A percentile compares a stretch with the other conserved stretches of the same genome.
Conservation (phyloP, 2,113 vertebrate species). For the Salvelinus fontinalis region DNA sequence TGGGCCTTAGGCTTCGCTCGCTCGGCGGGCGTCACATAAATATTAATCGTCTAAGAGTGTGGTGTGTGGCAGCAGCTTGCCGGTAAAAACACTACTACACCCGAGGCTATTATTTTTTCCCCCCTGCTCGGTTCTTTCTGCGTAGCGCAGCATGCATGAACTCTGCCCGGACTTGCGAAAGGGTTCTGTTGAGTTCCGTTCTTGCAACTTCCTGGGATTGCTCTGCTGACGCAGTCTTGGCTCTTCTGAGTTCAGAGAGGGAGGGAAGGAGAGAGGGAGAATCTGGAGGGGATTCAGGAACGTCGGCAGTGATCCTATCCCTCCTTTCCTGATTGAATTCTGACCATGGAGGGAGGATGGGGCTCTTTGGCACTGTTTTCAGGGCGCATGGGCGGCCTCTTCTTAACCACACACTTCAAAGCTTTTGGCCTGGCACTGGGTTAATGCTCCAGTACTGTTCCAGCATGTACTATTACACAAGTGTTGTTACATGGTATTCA, state of each 20-base stretch:
- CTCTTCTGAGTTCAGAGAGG: neutral
- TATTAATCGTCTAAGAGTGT: constrained; percentile 11
- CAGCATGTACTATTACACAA: too few species aligned
- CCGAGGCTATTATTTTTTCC: too few species aligned
- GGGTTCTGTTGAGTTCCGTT: too few species aligned
- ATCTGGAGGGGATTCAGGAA: constrained; percentile 23
- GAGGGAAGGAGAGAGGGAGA: neutral
- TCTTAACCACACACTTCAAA: constrained; percentile 16
- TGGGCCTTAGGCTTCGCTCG: neutral
- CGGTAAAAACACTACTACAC: neutral
- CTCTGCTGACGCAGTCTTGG: neutral
- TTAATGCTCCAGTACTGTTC: too few species aligned
- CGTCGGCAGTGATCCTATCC: constrained; percentile 23
- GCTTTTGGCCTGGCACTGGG: neutral
- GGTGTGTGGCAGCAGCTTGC: constrained; percentile 3
- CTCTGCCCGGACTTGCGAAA: too few species aligned
- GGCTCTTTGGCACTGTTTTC: constrained; percentile 4
- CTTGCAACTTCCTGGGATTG: neutral
- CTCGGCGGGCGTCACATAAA: neutral
- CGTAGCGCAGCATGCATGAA: too few species aligned
- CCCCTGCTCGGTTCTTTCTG: too few species aligned
- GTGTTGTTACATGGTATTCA: neutral
- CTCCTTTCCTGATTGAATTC: constrained; percentile 29
- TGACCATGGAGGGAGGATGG: neutral
- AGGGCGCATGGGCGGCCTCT: neutral